phyloP scores from a whole-genome alignment of 2,888 invertebrate genomes.

The Tinea trinotella region DNA sequence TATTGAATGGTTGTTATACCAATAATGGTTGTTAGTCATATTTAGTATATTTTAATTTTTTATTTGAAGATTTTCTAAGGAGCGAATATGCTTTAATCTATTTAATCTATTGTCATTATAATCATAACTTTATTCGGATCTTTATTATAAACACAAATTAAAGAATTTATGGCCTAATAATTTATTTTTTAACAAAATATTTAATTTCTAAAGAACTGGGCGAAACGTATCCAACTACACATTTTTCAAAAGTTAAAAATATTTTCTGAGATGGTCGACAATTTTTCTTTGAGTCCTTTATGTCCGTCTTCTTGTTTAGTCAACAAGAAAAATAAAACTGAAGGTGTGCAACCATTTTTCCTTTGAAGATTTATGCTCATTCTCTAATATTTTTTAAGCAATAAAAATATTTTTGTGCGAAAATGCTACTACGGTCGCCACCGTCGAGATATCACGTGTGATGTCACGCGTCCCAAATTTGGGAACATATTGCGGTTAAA shows the following conservation, averaged over 20 bases:
- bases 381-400: neutral
- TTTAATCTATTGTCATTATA: too few relatives aligned
- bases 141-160: neutral
- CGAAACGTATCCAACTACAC: neutral
- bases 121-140: neutral
- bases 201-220: neutral
- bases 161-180: neutral
- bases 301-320: neutral
- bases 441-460: neutral
- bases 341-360: neutral
- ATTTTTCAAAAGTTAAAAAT: neutral
- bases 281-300: neutral
- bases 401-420: neutral
- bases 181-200: neutral
- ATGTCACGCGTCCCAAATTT: conserved; percentile 10
- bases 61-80: too few relatives aligned
- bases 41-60: too few relatives aligned
- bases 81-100: too few relatives aligned
- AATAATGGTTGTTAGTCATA: too few relatives aligned
- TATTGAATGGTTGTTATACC: too few relatives aligned
- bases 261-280: neutral
- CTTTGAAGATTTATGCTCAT: neutral
- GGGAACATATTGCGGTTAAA: conserved; percentile 18
- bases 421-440: neutral
- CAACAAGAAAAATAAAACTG: neutral